Percentiles rank a stretch among this genome's conserved stretches.
phyloP scores from a whole-genome alignment of 2,113 vertebrate genomes.

The Thamnaconus septentrionalis region DNA sequence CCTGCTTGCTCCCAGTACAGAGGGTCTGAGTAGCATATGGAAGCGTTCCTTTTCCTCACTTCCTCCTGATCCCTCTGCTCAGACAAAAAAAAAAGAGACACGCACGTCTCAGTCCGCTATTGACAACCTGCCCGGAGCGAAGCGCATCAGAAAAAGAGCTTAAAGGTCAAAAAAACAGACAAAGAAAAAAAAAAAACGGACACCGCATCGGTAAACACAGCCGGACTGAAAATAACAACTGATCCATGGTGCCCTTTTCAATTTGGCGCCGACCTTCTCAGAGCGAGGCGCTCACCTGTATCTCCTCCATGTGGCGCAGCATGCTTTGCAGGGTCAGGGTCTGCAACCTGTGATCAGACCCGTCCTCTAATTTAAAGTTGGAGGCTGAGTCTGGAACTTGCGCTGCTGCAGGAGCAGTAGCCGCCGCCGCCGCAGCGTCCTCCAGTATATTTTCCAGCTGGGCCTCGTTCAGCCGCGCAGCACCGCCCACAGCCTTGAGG shows the following conservation, averaged over 20 bases:
- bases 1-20: slow-evolving; percentile 70
- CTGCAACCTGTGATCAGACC: slow-evolving; percentile 45
- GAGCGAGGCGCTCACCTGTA: slow-evolving; percentile 82
- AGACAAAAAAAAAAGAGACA: slow-evolving; percentile 16
- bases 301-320: slow-evolving; percentile 93
- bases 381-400: slow-evolving; percentile 45
- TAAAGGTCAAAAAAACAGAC: not conserved
- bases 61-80: slow-evolving; percentile 85
- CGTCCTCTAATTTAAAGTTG: slow-evolving; percentile 24
- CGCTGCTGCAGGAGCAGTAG: no score
- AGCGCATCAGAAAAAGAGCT: not conserved
- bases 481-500: slow-evolving; percentile 63
- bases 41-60: slow-evolving; percentile 84
- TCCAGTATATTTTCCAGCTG: slow-evolving; percentile 76
- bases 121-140: slow-evolving; percentile 3
- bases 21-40: slow-evolving; percentile 81
- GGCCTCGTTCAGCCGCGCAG: slow-evolving; percentile 59
- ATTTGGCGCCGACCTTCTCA: not conserved
- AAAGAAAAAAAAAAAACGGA: not conserved
- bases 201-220: slow-evolving; percentile 22
- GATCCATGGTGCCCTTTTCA: slow-evolving; percentile 32
- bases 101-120: slow-evolving; percentile 1
- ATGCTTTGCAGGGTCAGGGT: slow-evolving; percentile 81
- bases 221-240: slow-evolving; percentile 45
- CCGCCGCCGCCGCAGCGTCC: slow-evolving; percentile 60